Base-by-base conservation (phyloP, 2,888 invertebrate genomes). In the Heliconius cydno region DNA sequence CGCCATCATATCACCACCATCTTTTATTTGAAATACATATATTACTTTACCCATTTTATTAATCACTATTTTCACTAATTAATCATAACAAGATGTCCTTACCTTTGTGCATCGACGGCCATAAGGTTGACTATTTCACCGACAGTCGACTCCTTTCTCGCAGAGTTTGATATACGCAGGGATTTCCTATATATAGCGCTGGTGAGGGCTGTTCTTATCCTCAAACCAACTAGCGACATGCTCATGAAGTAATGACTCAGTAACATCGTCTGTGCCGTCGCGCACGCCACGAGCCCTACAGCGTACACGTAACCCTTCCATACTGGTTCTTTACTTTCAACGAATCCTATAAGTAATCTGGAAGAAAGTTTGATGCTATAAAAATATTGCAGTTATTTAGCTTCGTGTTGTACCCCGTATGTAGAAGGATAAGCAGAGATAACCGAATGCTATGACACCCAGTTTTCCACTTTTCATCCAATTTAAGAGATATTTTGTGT, bases 251-350 rank as follows among this genome's bases (percentile, higher is more conserved):
- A 99, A 88, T 98, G 98, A 3, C 98, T 97, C 65, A 98, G 94
- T 73, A 99, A 94, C 84, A 98, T 91, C 0, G 99, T 98, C 91
- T 98, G 98, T 0, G 97, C 88, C 0, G 96, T 95, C 0, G 98
- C 98, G 65, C 97, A 96, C 4, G 96, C 86, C 83, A 99, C 96
- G 80, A 99, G 95, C 2, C 97, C 89, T 0, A 96, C 92, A 0
- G 98, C 97, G 91, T 98, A 99, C 15, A 98, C 89, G 86, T 98
- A 97, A 57, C 99, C 99, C 90, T 97, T 98, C 99, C 99, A 99
- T 86, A 96, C 87, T 0, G 96, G 95, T 81, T 97, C 96, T 63
- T 89, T 84, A 72, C 92, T 91, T 85, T 96, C 95, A 10, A 97
- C 96, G 88, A 97, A 98, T 34, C 94, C 94, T 87, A 98, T 98